These are phyloP conservation scores for Cyaniris semiargus DNA, from an alignment of 2,888 invertebrate species.

Conservation along the genomic window DNA sequence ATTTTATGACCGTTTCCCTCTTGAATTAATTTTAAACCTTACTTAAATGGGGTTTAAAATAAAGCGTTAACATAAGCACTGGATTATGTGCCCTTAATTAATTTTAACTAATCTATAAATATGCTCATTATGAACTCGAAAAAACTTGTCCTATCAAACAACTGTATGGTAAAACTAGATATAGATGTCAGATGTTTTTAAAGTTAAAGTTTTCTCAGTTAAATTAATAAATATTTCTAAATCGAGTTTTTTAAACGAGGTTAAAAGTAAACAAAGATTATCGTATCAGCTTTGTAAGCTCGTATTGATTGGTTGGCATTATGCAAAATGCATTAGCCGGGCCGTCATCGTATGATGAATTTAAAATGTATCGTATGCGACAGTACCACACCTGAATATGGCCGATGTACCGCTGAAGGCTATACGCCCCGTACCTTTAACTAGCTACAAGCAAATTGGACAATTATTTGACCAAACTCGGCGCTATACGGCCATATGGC, in stretches of 20 bases:
- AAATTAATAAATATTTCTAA: background rate
- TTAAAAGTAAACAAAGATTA: background rate
- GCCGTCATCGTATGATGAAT: conserved; percentile 21
- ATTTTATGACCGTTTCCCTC: too few species aligned
- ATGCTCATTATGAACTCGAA: too few species aligned
- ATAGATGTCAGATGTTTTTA: too few species aligned
- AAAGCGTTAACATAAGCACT: too few species aligned
- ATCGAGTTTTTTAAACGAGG: background rate
- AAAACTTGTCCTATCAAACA: too few species aligned
- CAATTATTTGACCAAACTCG: conserved; percentile 61
- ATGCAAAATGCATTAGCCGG: conserved; percentile 16
- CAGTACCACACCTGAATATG: conserved; percentile 44
- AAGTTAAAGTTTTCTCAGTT: too few species aligned
- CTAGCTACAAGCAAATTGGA: conserved; percentile 65
- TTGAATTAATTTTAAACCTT: too few species aligned
- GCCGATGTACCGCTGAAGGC: conserved; percentile 62
- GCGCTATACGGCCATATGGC: conserved; percentile 1
- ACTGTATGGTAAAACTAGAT: too few species aligned
- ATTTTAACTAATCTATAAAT: too few species aligned
- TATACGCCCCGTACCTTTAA: conserved; percentile 63
- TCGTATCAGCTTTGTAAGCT: conserved; percentile 19
- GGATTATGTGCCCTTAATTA: too few species aligned
- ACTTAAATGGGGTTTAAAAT: too few species aligned
- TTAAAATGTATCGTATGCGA: conserved; percentile 24
- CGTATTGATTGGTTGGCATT: conserved; percentile 7